phyloP scores from a whole-genome alignment of 2,113 vertebrate species.

The Solea solea region DNA sequence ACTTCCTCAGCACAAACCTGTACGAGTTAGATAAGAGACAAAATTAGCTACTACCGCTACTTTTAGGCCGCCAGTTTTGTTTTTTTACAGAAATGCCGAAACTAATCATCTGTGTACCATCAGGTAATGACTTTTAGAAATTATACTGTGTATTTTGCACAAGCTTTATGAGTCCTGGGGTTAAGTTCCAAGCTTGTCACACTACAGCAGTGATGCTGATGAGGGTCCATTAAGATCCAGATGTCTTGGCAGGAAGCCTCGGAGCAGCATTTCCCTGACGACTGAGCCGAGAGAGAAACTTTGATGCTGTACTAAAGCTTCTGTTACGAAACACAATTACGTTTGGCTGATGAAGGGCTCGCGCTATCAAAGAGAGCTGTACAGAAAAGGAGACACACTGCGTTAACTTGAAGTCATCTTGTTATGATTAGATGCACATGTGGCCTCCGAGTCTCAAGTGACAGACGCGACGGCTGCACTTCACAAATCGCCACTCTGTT shows the following conservation, averaged over 20 bases:
- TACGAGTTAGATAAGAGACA: background rate
- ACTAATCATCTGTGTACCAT: background rate
- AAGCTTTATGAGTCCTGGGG: constrained; percentile 28
- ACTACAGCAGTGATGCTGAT: constrained; percentile 48
- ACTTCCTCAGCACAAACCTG: background rate
- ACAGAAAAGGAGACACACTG: constrained; percentile 12
- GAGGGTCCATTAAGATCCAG: constrained; percentile 65
- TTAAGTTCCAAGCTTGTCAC: constrained; percentile 36
- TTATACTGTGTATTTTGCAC: background rate
- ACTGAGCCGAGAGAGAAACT: constrained; percentile 36
- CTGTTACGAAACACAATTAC: constrained; percentile 22
- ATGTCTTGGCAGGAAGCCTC: constrained; percentile 53
- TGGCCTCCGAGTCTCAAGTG: constrained; percentile 21
- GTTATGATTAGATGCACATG: constrained; percentile 28
- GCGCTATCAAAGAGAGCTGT: constrained; percentile 10
- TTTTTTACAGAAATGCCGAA: constrained; percentile 2
- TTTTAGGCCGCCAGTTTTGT: background rate
- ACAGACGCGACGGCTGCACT: constrained; percentile 41
- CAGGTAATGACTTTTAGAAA: constrained; percentile 23
- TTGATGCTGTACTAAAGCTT: constrained; percentile 1
- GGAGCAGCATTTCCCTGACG: constrained; percentile 18
- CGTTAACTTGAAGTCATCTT: constrained; percentile 24
- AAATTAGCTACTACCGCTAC: background rate
- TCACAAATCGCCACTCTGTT: constrained; percentile 49
- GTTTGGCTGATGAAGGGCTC: constrained; percentile 3